Conservation (phyloP, 2,888 invertebrate species). For the Nemoura dubitans region DNA sequence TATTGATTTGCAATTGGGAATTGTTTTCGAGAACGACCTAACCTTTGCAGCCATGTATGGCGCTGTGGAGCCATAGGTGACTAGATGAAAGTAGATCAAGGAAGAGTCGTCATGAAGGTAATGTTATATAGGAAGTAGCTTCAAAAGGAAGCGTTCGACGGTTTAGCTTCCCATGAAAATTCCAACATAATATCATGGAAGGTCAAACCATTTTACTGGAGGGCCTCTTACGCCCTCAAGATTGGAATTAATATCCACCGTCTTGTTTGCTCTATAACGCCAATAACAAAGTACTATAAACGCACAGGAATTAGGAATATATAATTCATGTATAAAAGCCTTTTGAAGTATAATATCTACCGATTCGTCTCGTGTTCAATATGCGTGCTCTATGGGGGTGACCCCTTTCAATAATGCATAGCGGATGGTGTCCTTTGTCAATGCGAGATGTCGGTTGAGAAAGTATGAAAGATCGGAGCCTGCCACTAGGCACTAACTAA, state of each 20-base stretch:
- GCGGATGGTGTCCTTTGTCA: background rate
- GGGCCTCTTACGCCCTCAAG: background rate
- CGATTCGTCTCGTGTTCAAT: background rate
- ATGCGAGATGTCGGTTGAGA: background rate
- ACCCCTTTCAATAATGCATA: slow-evolving; percentile 7
- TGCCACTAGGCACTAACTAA: too few species aligned
- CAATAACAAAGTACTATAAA: background rate
- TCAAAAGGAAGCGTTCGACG: background rate
- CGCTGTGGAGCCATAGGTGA: background rate
- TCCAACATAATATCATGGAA: background rate
- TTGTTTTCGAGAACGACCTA: background rate
- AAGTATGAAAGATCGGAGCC: background rate
- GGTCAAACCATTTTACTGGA: background rate
- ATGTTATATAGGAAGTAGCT: background rate
- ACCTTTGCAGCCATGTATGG: background rate
- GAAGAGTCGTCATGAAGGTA: background rate
- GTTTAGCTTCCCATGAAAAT: background rate
- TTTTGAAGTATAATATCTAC: background rate
- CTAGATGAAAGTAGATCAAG: background rate
- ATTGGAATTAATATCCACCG: background rate
- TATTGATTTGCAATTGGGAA: background rate
- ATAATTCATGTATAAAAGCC: background rate
- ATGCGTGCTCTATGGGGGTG: background rate
- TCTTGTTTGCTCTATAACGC: background rate
- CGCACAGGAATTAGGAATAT: background rate